phyloP scores from a whole-genome alignment of 2,888 invertebrate species.

The Leptinotarsa haldemani region DNA sequence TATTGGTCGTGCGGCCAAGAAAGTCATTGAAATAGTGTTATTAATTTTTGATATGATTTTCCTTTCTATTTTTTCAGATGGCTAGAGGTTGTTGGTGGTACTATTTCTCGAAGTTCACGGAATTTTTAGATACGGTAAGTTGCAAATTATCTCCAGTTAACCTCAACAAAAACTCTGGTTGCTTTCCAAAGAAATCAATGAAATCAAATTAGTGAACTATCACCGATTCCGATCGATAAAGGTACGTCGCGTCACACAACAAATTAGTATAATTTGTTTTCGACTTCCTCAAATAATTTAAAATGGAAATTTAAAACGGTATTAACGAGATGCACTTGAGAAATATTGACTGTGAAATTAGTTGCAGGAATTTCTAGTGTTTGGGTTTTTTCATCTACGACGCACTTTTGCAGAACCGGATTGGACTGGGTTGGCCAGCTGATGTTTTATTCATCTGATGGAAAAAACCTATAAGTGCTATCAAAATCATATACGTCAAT shows the following conservation, averaged over 20 bases:
- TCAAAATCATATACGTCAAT: too few relatives aligned
- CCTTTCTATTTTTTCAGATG: constrained; percentile 73
- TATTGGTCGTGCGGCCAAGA: too few relatives aligned
- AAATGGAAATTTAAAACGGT: neutral
- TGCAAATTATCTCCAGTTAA: neutral
- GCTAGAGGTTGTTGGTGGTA: constrained; percentile 96
- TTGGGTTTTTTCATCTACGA: neutral
- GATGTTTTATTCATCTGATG: neutral
- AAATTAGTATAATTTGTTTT: constrained; percentile 6
- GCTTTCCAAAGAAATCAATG: too few relatives aligned
- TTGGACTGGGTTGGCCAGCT: neutral
- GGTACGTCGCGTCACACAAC: neutral
- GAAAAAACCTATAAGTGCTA: too few relatives aligned
- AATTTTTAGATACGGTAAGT: constrained; percentile 93
- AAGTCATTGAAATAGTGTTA: neutral
- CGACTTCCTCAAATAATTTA: neutral
- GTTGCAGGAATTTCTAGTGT: neutral
- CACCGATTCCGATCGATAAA: neutral
- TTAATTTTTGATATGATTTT: neutral
- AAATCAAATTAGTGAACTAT: neutral
- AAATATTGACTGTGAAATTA: neutral
- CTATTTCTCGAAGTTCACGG: constrained; percentile 96
- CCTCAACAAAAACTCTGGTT: neutral
- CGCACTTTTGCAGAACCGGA: neutral
- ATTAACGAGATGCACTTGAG: constrained; percentile 5